Percentiles rank a stretch among this genome's conserved stretches.
These are phyloP conservation scores for Diachasma alloeum DNA, from an alignment of 1,140 invertebrate species.

Conservation along the genomic window DNA sequence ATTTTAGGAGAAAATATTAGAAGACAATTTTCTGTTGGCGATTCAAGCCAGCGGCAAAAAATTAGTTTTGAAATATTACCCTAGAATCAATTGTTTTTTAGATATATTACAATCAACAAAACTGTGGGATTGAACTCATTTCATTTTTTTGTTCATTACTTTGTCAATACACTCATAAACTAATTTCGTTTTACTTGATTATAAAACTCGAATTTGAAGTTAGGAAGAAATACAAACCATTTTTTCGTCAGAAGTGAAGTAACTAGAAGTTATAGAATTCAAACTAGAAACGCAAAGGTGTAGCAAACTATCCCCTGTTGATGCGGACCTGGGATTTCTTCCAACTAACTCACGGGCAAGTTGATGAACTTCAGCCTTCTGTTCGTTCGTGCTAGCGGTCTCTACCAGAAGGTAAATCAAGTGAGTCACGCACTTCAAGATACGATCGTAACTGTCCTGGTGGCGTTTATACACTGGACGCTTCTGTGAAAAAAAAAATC, in stretches of 20 bases:
- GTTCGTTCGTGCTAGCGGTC: constrained; percentile 67
- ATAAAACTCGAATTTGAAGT: not conserved
- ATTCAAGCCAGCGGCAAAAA: too few species aligned
- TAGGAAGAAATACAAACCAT: constrained; percentile 56
- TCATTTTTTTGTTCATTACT: too few species aligned
- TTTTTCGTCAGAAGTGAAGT: constrained; percentile 76
- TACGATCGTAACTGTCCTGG: constrained; percentile 83
- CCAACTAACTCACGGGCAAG: constrained; percentile 67
- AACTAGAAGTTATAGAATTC: constrained; percentile 81
- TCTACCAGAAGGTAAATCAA: constrained; percentile 79
- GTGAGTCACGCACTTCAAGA: constrained; percentile 81
- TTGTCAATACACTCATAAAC: too few species aligned
- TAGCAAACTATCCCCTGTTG: constrained; percentile 78
- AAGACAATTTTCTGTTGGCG: too few species aligned
- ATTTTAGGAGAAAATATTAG: too few species aligned
- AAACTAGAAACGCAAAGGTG: constrained; percentile 82
- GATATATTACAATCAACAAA: too few species aligned
- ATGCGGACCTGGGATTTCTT: constrained; percentile 75
- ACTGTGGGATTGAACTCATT: too few species aligned
- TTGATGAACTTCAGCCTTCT: constrained; percentile 58
- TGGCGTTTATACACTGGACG: constrained; percentile 80
- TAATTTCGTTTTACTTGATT: too few species aligned
- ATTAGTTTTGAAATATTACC: too few species aligned
- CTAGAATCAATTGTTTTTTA: too few species aligned
- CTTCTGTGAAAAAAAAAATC: constrained; percentile 55